Base-by-base conservation (phyloP, 92 coral and sea anemone genomes). In the Parazoanthus atlanticus region DNA sequence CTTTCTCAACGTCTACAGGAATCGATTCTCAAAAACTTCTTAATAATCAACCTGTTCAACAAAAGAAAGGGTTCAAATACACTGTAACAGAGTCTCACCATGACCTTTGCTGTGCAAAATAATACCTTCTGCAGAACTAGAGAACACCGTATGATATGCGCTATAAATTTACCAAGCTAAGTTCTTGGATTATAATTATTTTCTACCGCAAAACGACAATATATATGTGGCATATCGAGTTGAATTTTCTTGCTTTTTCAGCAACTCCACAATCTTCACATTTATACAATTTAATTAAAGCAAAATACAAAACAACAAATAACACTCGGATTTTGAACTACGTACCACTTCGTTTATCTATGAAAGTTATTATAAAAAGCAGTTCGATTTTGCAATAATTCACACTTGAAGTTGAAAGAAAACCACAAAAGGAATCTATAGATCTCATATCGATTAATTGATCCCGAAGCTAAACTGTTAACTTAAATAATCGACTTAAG, bases 21-120 rank as follows among this genome's bases (percentile, higher is more conserved):
- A 61, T 61, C 8, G 10, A 23, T 7, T 61, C 69, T 25, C 5
- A 21, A 19, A n/a, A 61, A 2, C 8, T 61, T 61, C 28, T 61
- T 1, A n/a, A 61, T 16, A 69, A 38, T n/a, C 34, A 25, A n/a
- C 13, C 10, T 67, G 33, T 66, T 38, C 25, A 12, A 15, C 58
- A 52, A 52, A 52, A 52, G 61, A 10, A 10, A 65, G 23, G 47
- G 64, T 70, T 84, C 66, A 76, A 83, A 83, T 10, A 83, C 86
- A 69, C 41, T 56, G 12, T 10, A 72, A 74, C 30, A 32, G 5
- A 31, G 23, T 23, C 12, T 32, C 25, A 5, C 23, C 41, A 19
- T 74, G 78, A 74, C 47, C 78, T 74, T 34, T 74, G 78, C 29
- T 74, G 47, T 10, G 30, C 29, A 38, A 74, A 74, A 36, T 71